Conservation (phyloP, 1,140 invertebrate genomes). For the Copidosoma floridanum region DNA sequence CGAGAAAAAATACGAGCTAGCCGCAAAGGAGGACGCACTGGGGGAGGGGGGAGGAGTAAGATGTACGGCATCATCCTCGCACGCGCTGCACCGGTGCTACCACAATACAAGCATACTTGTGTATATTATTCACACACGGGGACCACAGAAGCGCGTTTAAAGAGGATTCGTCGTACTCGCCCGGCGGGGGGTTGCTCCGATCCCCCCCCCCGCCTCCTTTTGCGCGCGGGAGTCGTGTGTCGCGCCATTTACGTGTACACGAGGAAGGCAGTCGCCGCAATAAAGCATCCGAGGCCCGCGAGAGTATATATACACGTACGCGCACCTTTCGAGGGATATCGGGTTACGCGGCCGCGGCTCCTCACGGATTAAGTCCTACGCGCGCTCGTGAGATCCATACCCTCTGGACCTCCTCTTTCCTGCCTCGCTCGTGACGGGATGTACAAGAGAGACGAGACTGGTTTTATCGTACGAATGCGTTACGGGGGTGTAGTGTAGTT, state of each 20-base stretch:
- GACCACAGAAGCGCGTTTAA: neutral
- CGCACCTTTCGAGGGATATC: conserved; percentile 43
- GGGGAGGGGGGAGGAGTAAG: too few species aligned
- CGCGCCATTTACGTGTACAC: conserved; percentile 29
- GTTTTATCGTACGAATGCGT: neutral
- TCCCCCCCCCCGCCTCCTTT: neutral
- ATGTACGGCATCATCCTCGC: too few species aligned
- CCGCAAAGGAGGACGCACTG: neutral
- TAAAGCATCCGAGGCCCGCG: conserved; percentile 15
- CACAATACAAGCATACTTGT: too few species aligned
- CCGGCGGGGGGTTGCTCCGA: conserved; percentile 44
- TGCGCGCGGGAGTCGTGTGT: conserved; percentile 47
- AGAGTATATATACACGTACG: conserved; percentile 32
- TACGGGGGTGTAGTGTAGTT: too few species aligned
- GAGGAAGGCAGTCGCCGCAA: too few species aligned
- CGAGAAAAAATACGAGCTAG: neutral
- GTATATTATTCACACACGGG: too few species aligned
- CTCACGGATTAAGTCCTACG: too few species aligned
- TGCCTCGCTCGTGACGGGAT: too few species aligned
- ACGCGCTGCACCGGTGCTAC: too few species aligned
- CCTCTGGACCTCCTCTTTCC: too few species aligned
- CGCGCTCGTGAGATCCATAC: too few species aligned
- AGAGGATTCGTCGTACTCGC: conserved; percentile 45
- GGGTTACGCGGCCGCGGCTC: conserved; percentile 38
- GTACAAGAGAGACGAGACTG: too few species aligned